Conservation (phyloP, 2,797 vertebrate species). For the Peromyscus aztecus region DNA sequence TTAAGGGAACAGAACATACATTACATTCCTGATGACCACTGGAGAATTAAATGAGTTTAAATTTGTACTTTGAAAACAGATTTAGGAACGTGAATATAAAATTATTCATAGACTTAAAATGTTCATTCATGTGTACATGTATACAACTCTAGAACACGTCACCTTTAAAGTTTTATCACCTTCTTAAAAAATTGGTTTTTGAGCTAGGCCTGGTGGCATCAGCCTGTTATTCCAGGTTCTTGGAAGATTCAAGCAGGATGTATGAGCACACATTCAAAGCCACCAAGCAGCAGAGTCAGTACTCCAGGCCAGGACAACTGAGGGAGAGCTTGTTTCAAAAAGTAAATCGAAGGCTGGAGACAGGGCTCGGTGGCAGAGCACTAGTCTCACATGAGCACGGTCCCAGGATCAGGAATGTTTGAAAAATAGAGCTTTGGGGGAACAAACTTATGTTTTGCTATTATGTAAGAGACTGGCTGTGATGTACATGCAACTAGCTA, state of each 20-base stretch:
- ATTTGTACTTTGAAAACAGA: constrained; percentile 42
- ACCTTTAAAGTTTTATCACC: background rate
- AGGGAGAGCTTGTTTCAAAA: background rate
- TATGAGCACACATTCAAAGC: background rate
- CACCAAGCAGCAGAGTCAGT: background rate
- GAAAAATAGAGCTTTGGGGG: background rate
- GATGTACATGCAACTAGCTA: background rate
- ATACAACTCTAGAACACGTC: background rate
- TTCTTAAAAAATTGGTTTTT: constrained; percentile 55
- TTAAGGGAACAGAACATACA: background rate
- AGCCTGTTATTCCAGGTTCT: background rate
- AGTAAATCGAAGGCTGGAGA: background rate
- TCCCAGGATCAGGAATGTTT: background rate
- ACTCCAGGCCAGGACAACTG: background rate
- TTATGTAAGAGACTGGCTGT: background rate
- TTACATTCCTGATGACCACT: background rate
- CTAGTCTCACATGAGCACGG: background rate
- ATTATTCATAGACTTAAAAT: background rate
- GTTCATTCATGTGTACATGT: background rate
- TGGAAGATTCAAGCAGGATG: background rate
- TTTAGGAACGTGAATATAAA: background rate
- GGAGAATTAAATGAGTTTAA: constrained; percentile 51
- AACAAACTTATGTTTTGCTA: background rate
- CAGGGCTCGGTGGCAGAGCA: background rate
- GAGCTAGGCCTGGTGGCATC: background rate